Percentiles rank a stretch among this genome's conserved stretches.
Evolutionary conservation across 2,797 vertebrate genomes (phyloP).

Genomic region (Ptychobarbus kaznakovi): DNA sequence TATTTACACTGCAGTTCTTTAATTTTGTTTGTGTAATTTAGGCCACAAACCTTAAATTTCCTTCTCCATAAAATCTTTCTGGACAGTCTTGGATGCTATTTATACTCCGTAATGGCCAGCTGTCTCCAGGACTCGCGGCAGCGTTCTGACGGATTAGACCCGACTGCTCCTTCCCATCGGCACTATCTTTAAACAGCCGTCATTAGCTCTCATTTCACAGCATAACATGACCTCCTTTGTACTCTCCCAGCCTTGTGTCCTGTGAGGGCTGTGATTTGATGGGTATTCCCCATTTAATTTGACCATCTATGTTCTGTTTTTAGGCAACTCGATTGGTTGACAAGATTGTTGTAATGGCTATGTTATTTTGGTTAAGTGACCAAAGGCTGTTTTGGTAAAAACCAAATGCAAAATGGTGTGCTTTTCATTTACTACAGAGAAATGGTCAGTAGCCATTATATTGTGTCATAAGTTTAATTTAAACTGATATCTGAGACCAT

Average conservation of each 20-base stretch:
- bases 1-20: not conserved
- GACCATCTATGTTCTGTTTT: not conserved
- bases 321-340: not conserved
- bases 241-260: not conserved
- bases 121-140: slow-evolving; percentile 22
- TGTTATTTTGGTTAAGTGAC: not conserved
- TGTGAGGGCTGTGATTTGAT: not conserved
- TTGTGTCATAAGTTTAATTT: not conserved
- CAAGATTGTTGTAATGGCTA: not conserved
- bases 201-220: slow-evolving; percentile 51
- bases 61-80: slow-evolving; percentile 14
- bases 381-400: not conserved
- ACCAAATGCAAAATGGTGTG: not conserved
- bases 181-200: slow-evolving; percentile 51
- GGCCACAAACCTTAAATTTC: not conserved
- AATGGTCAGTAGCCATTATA: not conserved
- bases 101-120: slow-evolving; percentile 51
- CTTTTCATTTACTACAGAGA: not conserved
- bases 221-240: slow-evolving; percentile 51
- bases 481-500: not conserved
- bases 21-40: not conserved
- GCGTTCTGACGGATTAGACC: slow-evolving; percentile 60
- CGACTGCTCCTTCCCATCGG: slow-evolving; percentile 59
- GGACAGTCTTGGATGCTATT: slow-evolving; percentile 16
- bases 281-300: not conserved